Evolutionary conservation across 2,888 invertebrate species (phyloP).

Genomic region (Lathronympha strigana): DNA sequence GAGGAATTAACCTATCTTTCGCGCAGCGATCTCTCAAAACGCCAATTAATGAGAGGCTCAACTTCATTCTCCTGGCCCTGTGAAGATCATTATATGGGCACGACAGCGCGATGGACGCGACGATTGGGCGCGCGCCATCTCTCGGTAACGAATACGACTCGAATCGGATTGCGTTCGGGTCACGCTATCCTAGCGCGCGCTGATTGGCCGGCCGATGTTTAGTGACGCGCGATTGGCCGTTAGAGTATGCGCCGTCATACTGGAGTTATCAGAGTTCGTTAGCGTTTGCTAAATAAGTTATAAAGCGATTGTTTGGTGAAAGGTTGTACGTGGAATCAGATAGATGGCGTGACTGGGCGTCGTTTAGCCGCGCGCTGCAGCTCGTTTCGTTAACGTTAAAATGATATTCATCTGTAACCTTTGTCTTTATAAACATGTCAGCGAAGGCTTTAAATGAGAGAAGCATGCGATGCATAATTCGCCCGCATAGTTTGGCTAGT

Average conservation of each 20-base stretch:
- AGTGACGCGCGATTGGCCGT: constrained; percentile 77
- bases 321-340: constrained; percentile 77
- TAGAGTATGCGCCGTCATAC: constrained; percentile 77
- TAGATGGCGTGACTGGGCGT: constrained; percentile 82
- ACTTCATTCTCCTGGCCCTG: constrained; percentile 84
- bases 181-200: constrained; percentile 81
- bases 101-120: constrained; percentile 83
- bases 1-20: constrained; percentile 84
- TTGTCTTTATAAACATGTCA: constrained; percentile 82
- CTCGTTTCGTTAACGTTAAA: constrained; percentile 74
- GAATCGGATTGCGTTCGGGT: constrained; percentile 82
- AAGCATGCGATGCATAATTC: constrained; percentile 66
- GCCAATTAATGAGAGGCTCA: constrained; percentile 84
- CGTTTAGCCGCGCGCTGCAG: constrained; percentile 76
- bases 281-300: constrained; percentile 81
- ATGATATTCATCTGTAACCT: constrained; percentile 79
- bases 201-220: constrained; percentile 78
- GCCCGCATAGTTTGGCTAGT: constrained; percentile 72
- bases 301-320: constrained; percentile 76
- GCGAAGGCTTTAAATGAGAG: constrained; percentile 61
- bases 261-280: constrained; percentile 77
- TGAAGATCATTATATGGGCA: constrained; percentile 85
- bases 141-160: constrained; percentile 80
- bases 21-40: constrained; percentile 83
- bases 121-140: constrained; percentile 82